Percentiles rank a stretch among this genome's conserved stretches.
Conservation (phyloP, 1,140 invertebrate species). For the Apis dorsata region DNA sequence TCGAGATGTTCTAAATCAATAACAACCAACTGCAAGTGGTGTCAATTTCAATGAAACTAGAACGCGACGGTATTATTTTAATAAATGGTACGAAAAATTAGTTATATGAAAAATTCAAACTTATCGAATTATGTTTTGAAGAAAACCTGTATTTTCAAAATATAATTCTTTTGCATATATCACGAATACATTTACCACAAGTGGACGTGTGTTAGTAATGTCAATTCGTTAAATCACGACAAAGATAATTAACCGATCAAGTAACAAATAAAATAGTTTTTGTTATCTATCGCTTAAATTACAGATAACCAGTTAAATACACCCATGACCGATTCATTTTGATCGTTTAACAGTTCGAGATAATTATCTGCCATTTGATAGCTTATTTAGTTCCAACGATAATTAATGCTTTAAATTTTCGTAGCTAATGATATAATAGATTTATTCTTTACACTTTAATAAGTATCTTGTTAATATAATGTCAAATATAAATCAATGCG, state of each 20-base stretch:
- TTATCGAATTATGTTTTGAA: background rate
- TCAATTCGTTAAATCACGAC: background rate
- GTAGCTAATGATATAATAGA: background rate
- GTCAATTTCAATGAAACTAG: constrained; percentile 32
- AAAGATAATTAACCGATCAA: background rate
- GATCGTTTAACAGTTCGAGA: background rate
- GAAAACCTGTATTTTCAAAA: constrained; percentile 13
- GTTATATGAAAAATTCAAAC: background rate
- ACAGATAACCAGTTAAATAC: background rate
- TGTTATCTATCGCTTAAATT: background rate
- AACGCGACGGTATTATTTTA: background rate
- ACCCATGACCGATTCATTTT: background rate
- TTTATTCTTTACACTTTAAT: background rate
- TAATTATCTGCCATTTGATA: background rate
- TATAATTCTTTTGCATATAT: background rate
- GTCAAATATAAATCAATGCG: background rate
- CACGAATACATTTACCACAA: too few species aligned
- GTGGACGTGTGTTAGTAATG: background rate
- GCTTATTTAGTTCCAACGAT: background rate
- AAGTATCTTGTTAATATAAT: background rate
- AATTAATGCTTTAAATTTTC: background rate
- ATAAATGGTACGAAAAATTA: background rate
- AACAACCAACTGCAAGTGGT: constrained; percentile 20
- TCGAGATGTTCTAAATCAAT: constrained; percentile 36
- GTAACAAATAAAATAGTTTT: constrained; percentile 1